These are phyloP conservation scores for Dolichopus griseipennis DNA, from an alignment of 2,888 invertebrate species.

Conservation along the genomic window DNA sequence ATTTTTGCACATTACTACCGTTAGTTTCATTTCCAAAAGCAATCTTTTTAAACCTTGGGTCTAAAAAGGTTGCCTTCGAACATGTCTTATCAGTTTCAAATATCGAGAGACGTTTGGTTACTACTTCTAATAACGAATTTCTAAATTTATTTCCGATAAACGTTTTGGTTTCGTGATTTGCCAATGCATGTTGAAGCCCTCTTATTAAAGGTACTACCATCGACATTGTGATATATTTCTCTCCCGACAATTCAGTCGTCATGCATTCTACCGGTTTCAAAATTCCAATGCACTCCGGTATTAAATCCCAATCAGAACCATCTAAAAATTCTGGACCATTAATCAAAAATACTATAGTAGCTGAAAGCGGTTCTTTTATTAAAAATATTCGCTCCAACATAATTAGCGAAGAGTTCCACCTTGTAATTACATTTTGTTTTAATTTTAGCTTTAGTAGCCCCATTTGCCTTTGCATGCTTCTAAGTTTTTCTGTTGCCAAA, in stretches of 20 bases:
- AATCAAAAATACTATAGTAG: slow-evolving; percentile 7
- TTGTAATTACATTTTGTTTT: slow-evolving; percentile 16
- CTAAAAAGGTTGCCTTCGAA: slow-evolving; percentile 15
- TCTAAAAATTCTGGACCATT: too few relatives aligned
- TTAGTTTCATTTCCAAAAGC: slow-evolving; percentile 15
- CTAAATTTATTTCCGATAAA: too few relatives aligned
- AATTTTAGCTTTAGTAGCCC: slow-evolving; percentile 12
- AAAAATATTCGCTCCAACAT: slow-evolving; percentile 12
- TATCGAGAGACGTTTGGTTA: too few relatives aligned
- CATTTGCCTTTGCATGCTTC: slow-evolving; percentile 12
- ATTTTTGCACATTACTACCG: slow-evolving; percentile 9
- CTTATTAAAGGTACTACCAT: too few relatives aligned
- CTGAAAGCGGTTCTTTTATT: slow-evolving; percentile 15
- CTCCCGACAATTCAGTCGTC: too few relatives aligned
- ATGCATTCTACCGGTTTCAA: too few relatives aligned
- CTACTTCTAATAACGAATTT: too few relatives aligned
- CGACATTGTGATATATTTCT: too few relatives aligned
- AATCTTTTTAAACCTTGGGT: slow-evolving; percentile 15
- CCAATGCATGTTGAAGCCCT: too few relatives aligned
- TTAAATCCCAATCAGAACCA: too few relatives aligned
- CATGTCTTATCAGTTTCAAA: slow-evolving; percentile 13
- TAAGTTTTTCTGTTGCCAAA: slow-evolving; percentile 12
- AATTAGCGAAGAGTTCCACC: slow-evolving; percentile 16
- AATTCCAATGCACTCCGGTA: too few relatives aligned
- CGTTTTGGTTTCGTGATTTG: too few relatives aligned